Percentiles rank a stretch among this genome's conserved stretches.
phyloP scores from a whole-genome alignment of 2,888 invertebrate genomes.

The Scrobipalpa atriplicella region DNA sequence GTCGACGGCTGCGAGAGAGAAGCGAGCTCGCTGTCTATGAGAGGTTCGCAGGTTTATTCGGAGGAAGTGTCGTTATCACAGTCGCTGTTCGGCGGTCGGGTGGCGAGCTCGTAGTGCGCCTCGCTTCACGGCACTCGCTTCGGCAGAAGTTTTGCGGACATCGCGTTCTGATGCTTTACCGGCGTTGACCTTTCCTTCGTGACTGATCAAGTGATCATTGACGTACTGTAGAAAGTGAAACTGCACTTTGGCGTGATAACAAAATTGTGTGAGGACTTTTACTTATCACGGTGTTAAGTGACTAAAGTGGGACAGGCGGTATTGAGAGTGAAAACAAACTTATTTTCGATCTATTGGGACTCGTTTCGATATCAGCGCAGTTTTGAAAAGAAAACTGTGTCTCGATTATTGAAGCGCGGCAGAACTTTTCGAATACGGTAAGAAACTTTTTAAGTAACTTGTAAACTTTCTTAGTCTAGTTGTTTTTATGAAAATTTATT shows the following conservation, averaged over 20 bases:
- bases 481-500: slow-evolving; percentile 14
- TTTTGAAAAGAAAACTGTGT: slow-evolving; percentile 74
- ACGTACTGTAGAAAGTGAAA: slow-evolving; percentile 72
- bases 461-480: slow-evolving; percentile 15
- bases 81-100: slow-evolving; percentile 78
- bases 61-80: slow-evolving; percentile 78
- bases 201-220: slow-evolving; percentile 64
- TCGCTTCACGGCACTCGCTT: slow-evolving; percentile 50
- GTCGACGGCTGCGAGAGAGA: slow-evolving; percentile 64
- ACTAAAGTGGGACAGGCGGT: slow-evolving; percentile 55
- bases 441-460: slow-evolving; percentile 43
- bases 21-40: slow-evolving; percentile 70
- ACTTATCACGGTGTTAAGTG: slow-evolving; percentile 60
- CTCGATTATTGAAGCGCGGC: slow-evolving; percentile 70
- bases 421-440: slow-evolving; percentile 62
- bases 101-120: slow-evolving; percentile 62
- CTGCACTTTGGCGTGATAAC: slow-evolving; percentile 63
- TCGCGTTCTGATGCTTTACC: slow-evolving; percentile 60
- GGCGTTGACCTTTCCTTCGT: slow-evolving; percentile 56
- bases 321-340: slow-evolving; percentile 50
- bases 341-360: slow-evolving; percentile 54
- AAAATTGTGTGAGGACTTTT: slow-evolving; percentile 63
- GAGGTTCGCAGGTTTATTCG: slow-evolving; percentile 74
- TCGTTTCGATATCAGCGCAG: slow-evolving; percentile 76
- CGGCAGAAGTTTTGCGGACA: slow-evolving; percentile 74